Base-by-base conservation (phyloP, 2,888 invertebrate genomes). In the Caenorhabditis panamensis region DNA sequence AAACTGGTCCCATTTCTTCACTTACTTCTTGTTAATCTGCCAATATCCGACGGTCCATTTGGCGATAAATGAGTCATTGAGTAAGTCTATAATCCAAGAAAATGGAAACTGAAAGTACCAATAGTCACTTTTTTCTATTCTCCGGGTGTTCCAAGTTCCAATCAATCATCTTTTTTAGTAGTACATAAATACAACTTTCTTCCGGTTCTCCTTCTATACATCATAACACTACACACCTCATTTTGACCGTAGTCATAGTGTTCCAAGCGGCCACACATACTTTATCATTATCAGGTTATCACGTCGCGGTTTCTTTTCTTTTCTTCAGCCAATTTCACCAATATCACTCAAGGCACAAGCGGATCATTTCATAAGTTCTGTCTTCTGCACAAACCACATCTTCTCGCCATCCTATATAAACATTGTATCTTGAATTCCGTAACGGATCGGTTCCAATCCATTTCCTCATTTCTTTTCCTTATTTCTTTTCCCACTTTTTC, bases 321-420 rank as follows among this genome's bases (percentile, higher is more conserved):
- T 28, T 72, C 63, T 63, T 72, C 36, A 63, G 71, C 71, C 56
- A 63, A 63, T 18, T 54, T 51, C 31, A 6, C 31, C 31, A 9
- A 28, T 26, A 73, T 73, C 66, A 75, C 66, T 54, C 66, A 75
- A 66, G 75, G 61, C 59, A 66, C 75, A 75, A 75, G 59, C 36
- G 16, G 9, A 51, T 56, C 49, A 63, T 61, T 75, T 75, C 61
- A 53, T 64, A 66, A 53, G 13, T 66, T 66, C 59, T 73, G 64
- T 73, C 73, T 64, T 73, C 36, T 73, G 73, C 62, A 18, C 36
- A 41, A 47, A 58, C 9, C 28, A 36, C 51, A 49, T 63, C 36
- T 63, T 63, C 36, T 72, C 58, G 49, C 63, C 28, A 5, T 20
- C 11, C 36, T 49, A 58, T 58, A 56, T 31, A 24, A 26, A 63